Percentiles rank a stretch among this genome's conserved stretches.
Evolutionary conservation across 1,140 invertebrate genomes (phyloP).

Genomic region (Listronotus oregonensis): DNA sequence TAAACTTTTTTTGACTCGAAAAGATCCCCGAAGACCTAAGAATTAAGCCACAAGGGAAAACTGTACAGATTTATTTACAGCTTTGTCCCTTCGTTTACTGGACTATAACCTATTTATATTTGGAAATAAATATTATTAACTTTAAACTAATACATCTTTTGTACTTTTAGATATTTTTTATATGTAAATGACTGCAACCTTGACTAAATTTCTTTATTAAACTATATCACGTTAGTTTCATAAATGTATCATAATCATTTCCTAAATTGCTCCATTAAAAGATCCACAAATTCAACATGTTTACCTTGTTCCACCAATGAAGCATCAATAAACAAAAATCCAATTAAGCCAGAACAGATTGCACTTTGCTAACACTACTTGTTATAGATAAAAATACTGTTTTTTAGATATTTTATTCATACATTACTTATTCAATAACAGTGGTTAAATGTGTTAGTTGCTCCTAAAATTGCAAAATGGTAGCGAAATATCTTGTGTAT

Average conservation of each 20-base stretch:
- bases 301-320: conserved; percentile 4
- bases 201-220: no score
- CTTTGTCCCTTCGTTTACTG: no score
- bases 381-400: background rate
- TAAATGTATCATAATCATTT: background rate
- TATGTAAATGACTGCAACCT: no score
- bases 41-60: no score
- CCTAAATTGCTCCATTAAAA: background rate
- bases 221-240: background rate
- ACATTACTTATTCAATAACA: background rate
- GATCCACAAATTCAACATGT: background rate
- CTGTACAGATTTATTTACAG: no score
- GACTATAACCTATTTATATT: no score
- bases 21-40: no score
- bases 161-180: no score
- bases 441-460: background rate
- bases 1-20: no score
- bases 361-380: background rate
- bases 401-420: no score
- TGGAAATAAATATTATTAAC: no score
- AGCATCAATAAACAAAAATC: background rate
- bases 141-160: no score
- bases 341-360: conserved; percentile 15
- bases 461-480: background rate
- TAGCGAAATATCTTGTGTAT: background rate